Evolutionary conservation across 2,113 vertebrate species (phyloP).

Genomic region (Xiphophorus maculatus): DNA sequence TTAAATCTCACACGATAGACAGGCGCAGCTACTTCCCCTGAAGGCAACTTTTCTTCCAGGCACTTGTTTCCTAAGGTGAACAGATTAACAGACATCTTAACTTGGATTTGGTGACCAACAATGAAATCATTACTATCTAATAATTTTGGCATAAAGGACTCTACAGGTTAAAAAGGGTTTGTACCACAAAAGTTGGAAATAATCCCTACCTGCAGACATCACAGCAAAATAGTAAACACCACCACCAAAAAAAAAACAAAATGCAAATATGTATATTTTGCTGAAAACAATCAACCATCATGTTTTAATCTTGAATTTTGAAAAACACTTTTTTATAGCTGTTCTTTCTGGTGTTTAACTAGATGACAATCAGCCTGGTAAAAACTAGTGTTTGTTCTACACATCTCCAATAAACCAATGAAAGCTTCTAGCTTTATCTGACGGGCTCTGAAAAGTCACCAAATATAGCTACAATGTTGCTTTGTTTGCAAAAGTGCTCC

Average conservation of each 20-base stretch:
- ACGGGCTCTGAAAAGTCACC: too few species aligned
- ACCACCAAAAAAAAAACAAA: neutral
- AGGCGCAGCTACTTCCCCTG: slow-evolving; percentile 56
- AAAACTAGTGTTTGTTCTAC: too few species aligned
- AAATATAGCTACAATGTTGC: too few species aligned
- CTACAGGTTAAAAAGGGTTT: slow-evolving; percentile 16
- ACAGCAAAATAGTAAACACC: neutral
- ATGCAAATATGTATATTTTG: neutral
- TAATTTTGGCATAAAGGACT: slow-evolving; percentile 21
- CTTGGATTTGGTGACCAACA: slow-evolving; percentile 49
- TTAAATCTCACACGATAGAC: slow-evolving; percentile 62
- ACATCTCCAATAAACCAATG: too few species aligned
- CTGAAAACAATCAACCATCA: neutral
- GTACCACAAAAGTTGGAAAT: slow-evolving; percentile 12
- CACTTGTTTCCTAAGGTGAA: slow-evolving; percentile 56
- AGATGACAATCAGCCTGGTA: neutral
- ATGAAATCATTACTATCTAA: slow-evolving; percentile 24
- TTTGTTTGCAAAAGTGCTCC: too few species aligned
- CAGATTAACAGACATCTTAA: slow-evolving; percentile 57
- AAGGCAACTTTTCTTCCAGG: slow-evolving; percentile 61
- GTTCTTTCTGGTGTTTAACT: slow-evolving; percentile 29
- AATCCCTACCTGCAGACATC: slow-evolving; percentile 4
- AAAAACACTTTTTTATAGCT: slow-evolving; percentile 23
- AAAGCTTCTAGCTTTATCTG: too few species aligned
- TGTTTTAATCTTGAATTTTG: too few species aligned